Conservation (phyloP, 2,797 vertebrate genomes). For the Pangasius krempfi region DNA sequence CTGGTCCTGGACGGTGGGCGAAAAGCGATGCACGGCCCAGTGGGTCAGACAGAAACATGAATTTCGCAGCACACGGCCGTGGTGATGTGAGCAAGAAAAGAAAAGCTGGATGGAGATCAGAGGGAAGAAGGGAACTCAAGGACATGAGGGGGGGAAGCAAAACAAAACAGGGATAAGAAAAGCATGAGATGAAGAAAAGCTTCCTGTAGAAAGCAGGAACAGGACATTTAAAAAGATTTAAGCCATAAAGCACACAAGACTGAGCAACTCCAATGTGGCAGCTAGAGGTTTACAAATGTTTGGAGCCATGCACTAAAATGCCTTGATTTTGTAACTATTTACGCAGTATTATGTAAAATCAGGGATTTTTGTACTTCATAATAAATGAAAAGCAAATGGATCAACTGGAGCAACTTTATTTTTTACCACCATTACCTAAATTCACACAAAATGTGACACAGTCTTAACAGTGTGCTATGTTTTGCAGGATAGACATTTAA, state of each 20-base stretch:
- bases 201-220: neutral
- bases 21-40: slow-evolving; percentile 68
- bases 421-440: neutral
- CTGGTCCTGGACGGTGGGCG: slow-evolving; percentile 70
- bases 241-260: slow-evolving; percentile 12
- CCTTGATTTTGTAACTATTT: slow-evolving; percentile 20
- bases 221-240: neutral
- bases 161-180: slow-evolving; percentile 27
- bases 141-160: neutral
- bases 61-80: slow-evolving; percentile 78
- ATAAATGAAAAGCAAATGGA: slow-evolving; percentile 32
- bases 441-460: neutral
- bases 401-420: slow-evolving; percentile 8
- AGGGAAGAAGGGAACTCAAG: slow-evolving; percentile 5
- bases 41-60: slow-evolving; percentile 79
- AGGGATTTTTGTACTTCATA: slow-evolving; percentile 22
- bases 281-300: slow-evolving; percentile 1
- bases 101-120: slow-evolving; percentile 1
- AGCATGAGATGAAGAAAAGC: neutral
- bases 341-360: slow-evolving; percentile 31
- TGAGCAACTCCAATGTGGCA: neutral
- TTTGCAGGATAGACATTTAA: neutral
- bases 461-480: neutral
- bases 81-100: slow-evolving; percentile 70
- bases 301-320: neutral